Base-by-base conservation (phyloP, 1,140 invertebrate genomes). In the Drosophila orosa region DNA sequence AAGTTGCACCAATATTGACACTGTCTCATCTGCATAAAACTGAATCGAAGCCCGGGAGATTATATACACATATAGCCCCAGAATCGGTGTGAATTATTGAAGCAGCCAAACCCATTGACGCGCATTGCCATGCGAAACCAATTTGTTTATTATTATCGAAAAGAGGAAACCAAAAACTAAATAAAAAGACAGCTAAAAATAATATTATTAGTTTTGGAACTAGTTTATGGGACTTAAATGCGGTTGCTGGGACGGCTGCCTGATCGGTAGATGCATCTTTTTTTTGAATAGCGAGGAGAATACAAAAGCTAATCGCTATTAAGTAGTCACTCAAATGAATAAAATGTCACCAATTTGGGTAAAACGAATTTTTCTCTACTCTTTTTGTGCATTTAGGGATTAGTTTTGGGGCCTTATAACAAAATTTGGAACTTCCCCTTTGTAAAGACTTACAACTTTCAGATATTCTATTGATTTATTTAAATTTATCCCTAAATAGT, bases 51-150 rank as follows among this genome's bases (percentile, higher is more conserved):
- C 35, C 59, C 7, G 47, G 19, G 54, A 67, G 54, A 76, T 76
- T 67, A 73, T 61, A 54, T 33, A 39, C 13, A 29, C 35, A 50
- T 37, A 44, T 31, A 39, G 57, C 27, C 72, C 54, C 73, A 67
- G 58, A 76, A 75, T 76, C 61, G 35, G 45, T 47, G 39, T 76
- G 73, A 75, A 75, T 55, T 75, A 75, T 75, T 45, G 29, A 45
- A 54, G 17, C 8, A n/a, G 33, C 33, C 39, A 29, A 61, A 62
- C 39, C 22, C 39, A 66, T 29, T 63, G 69, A 63, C 71, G 48
- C 35, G 50, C 29, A 44, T 66, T 24, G 33, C 37, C 17, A 24
- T 37, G 52, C 31, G 19, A 44, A 65, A 29, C 37, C 54, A 74
- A 74, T 74, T 75, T 65, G 44, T 44, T 74, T 58, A 74, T 33